Percentiles rank a stretch among this genome's conserved stretches.
These are phyloP conservation scores for Salpingus planirostris DNA, from an alignment of 2,888 invertebrate genomes.

Conservation along the genomic window DNA sequence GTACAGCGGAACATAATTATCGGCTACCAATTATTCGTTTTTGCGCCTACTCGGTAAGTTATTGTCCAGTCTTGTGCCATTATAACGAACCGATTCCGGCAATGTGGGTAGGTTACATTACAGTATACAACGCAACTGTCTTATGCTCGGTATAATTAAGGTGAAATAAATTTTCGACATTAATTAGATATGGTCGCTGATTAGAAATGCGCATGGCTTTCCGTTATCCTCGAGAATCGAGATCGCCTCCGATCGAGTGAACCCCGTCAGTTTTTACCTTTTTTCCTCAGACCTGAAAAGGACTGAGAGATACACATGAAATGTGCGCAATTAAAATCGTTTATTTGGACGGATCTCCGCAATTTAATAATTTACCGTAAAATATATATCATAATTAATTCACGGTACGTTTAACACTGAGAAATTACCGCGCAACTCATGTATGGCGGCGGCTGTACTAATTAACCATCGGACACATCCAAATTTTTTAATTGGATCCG, in stretches of 20 bases:
- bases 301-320: too few species aligned
- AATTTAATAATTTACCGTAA: slow-evolving; percentile 14
- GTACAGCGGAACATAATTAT: too few species aligned
- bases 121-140: too few species aligned
- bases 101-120: too few species aligned
- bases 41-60: too few species aligned
- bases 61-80: too few species aligned
- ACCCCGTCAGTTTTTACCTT: too few species aligned
- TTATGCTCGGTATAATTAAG: too few species aligned
- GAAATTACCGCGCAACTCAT: slow-evolving; percentile 7
- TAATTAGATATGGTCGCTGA: slow-evolving; percentile 14
- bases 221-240: slow-evolving; percentile 6
- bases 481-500: neutral
- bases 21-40: too few species aligned
- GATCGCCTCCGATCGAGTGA: too few species aligned
- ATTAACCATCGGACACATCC: slow-evolving; percentile 3
- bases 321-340: slow-evolving; percentile 8
- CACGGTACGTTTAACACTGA: slow-evolving; percentile 12
- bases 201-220: slow-evolving; percentile 10
- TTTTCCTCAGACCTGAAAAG: too few species aligned
- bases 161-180: slow-evolving; percentile 7
- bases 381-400: slow-evolving; percentile 13
- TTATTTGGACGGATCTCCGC: slow-evolving; percentile 6
- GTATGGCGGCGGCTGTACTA: slow-evolving; percentile 8
- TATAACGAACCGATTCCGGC: too few species aligned